These are phyloP conservation scores for Myoxocephalus aenaeus DNA, from an alignment of 2,797 vertebrate genomes.

Conservation along the genomic window DNA sequence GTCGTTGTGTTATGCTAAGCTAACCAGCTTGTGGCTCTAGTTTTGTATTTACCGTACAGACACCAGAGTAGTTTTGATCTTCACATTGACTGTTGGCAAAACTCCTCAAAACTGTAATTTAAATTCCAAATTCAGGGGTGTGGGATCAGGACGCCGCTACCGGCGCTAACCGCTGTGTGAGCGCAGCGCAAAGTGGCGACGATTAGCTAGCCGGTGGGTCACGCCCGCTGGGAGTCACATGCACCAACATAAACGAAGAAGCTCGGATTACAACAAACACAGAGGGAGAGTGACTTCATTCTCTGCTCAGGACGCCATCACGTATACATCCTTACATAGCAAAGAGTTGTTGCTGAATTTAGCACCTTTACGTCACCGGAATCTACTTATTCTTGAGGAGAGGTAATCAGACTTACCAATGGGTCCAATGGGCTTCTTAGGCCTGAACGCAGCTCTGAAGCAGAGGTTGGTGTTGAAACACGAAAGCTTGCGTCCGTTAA, in stretches of 20 bases:
- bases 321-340: neutral
- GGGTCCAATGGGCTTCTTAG: constrained; percentile 80
- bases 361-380: neutral
- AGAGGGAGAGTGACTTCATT: no score
- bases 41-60: neutral
- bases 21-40: neutral
- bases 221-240: no score
- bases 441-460: constrained; percentile 88
- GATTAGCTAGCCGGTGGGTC: no score
- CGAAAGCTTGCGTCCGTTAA: constrained; percentile 75
- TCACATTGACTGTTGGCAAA: neutral
- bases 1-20: neutral
- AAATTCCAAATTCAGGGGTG: no score
- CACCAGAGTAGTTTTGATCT: neutral
- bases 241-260: no score
- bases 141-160: no score
- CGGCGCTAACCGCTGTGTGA: no score
- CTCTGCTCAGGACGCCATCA: neutral
- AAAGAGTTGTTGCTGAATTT: neutral
- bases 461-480: constrained; percentile 84
- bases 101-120: no score
- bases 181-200: no score
- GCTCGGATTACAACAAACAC: no score
- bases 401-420: constrained; percentile 82
- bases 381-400: neutral